phyloP scores from a whole-genome alignment of 2,113 vertebrate species.

The Eurypyga helias region DNA sequence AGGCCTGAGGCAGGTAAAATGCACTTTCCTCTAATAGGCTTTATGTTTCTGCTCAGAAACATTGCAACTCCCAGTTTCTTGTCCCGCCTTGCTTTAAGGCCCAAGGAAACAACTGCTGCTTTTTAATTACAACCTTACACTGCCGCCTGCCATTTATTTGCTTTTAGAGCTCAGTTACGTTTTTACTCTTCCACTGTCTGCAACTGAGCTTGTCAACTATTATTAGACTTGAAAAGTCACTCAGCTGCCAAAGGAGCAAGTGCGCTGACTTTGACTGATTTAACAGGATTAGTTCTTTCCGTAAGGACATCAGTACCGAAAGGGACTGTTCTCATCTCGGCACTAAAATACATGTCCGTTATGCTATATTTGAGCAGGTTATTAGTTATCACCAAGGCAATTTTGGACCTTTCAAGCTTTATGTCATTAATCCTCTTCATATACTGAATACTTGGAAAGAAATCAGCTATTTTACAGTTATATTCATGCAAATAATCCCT shows the following conservation, averaged over 20 bases:
- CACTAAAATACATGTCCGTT: neutral
- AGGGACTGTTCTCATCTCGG: neutral
- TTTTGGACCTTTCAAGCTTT: neutral
- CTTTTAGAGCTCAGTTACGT: neutral
- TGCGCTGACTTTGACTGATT: neutral
- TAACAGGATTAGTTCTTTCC: conserved; percentile 20
- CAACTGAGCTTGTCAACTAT: neutral
- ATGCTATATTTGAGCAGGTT: neutral
- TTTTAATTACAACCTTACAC: neutral
- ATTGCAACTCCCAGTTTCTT: neutral
- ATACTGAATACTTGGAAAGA: neutral
- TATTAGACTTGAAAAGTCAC: conserved; percentile 27
- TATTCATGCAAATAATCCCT: neutral
- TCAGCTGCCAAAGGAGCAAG: neutral
- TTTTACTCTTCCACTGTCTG: neutral
- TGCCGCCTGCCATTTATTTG: neutral
- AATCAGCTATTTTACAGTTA: neutral
- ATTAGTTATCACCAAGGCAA: neutral
- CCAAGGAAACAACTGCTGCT: neutral
- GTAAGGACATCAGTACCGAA: neutral
- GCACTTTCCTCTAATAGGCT: neutral
- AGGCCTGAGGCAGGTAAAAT: neutral
- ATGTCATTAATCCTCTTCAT: neutral
- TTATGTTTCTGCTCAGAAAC: neutral
- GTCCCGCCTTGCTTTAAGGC: neutral